Evolutionary conservation across 2,797 vertebrate species (phyloP), one percentile per base, ranked within the genome.

Genomic region (Manis pentadactyla): DNA sequence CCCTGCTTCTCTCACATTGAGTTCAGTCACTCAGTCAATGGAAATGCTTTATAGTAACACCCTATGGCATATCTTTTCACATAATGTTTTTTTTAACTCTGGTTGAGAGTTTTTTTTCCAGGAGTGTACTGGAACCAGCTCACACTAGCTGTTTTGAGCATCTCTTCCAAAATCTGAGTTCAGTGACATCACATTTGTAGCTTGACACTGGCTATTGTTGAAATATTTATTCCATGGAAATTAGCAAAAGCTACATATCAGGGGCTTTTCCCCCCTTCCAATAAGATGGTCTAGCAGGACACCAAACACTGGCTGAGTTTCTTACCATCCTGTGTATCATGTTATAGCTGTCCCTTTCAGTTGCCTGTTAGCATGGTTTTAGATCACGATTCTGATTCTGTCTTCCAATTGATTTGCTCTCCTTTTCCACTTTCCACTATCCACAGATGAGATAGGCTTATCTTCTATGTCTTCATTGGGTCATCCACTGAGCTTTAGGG

Each of bases 41-140:
- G 59, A 73, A 73, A 12, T 0, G 7, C 7, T 84, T 73, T 12
- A 19, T 15, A 19, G 1, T 37, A 14, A 66, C 61, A 23, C 13
- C 37, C 34, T 19, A 7, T 49, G 51, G 18, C n/a, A 68, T 10
- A 4, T 68, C 19, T 46, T 11, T 59, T 68, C 25, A 75, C 6
- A 39, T 4, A 23, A 14, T 31, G 11, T 51, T 57, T 27, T 49
- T 53, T 73, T 63, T 29, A 86, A 84, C 51, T 87, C 53, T 79
- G 19, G 31, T 87, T 87, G 64, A 85, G 66, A 69, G 77, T 21
- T 77, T 59, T 29, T n/a, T 90, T 95, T 84, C 81, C 84, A 69
- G 29, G 87, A 23, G 31, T 61, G 2, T 66, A 27, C 15, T 79
- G 21, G 61, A 73, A 78, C 27, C 46, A 87, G 59, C 42, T 57